Evolutionary conservation across 2,888 invertebrate genomes (phyloP).

Genomic region (Machimus rusticus): DNA sequence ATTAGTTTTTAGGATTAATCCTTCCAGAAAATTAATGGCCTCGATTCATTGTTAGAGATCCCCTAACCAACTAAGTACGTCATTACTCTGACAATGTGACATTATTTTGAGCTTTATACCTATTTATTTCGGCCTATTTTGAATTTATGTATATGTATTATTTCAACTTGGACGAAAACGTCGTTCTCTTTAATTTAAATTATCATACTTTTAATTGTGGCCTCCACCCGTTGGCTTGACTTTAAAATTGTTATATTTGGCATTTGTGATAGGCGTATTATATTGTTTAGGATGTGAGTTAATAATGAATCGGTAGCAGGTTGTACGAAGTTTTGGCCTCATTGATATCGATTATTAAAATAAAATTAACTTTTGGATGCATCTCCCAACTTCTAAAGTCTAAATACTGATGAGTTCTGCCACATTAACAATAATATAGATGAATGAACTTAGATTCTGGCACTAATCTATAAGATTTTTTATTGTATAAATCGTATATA

Average conservation of each 20-base stretch:
- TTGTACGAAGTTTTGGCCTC: no score
- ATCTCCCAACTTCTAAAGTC: no score
- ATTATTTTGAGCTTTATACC: constrained; percentile 31
- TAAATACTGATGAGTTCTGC: no score
- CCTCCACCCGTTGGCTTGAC: background rate
- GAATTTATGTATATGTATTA: background rate
- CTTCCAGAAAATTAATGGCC: background rate
- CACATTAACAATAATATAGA: no score
- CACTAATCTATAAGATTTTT: no score
- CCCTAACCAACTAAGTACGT: constrained; percentile 23
- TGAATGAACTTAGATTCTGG: no score
- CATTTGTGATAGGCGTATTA: background rate
- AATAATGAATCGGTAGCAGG: no score
- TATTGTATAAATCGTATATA: no score
- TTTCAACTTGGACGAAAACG: background rate
- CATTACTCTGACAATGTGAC: constrained; percentile 42
- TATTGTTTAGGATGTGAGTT: no score
- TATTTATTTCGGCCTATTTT: background rate
- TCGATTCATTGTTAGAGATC: background rate
- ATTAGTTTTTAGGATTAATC: background rate
- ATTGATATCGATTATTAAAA: no score
- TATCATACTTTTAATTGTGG: background rate
- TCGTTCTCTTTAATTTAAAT: background rate
- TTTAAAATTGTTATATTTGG: background rate
- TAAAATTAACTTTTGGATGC: no score